Percentiles rank a stretch among this genome's conserved stretches.
Evolutionary conservation across 2,888 invertebrate genomes (phyloP).

Genomic region (Melipona beecheii): DNA sequence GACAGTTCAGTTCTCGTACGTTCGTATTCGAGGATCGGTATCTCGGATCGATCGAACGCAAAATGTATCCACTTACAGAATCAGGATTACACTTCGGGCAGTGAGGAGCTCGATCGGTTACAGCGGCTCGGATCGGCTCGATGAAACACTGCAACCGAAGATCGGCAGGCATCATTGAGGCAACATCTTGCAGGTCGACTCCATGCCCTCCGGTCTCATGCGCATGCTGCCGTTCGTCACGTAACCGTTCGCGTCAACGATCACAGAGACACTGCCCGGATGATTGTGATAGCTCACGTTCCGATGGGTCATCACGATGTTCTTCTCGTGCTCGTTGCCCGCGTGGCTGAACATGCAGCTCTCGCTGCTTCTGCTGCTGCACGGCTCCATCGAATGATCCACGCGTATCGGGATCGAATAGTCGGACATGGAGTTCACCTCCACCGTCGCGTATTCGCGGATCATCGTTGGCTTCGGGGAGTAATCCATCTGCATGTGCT

Average conservation of each 20-base stretch:
- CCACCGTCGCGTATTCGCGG: constrained; percentile 76
- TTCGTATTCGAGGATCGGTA: too few species aligned
- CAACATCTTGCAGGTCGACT: constrained; percentile 82
- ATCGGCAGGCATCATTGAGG: constrained; percentile 82
- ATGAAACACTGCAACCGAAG: constrained; percentile 77
- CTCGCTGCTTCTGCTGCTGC: constrained; percentile 68
- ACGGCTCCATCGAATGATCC: constrained; percentile 71
- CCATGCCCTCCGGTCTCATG: constrained; percentile 87
- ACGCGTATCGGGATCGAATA: constrained; percentile 75
- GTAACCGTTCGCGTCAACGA: constrained; percentile 84
- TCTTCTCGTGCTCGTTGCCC: constrained; percentile 72
- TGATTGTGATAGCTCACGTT: constrained; percentile 75
- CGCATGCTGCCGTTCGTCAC: constrained; percentile 85
- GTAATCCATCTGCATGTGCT: constrained; percentile 72
- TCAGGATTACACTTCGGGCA: constrained; percentile 62
- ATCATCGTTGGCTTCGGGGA: constrained; percentile 73
- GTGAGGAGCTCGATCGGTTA: constrained; percentile 68
- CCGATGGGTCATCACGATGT: constrained; percentile 63
- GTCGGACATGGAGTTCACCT: constrained; percentile 72
- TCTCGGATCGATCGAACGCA: neutral
- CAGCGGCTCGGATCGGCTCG: constrained; percentile 70
- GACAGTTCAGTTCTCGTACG: too few species aligned
- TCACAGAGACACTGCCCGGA: constrained; percentile 74
- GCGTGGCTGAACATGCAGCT: constrained; percentile 63
- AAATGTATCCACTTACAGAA: constrained; percentile 53